Conservation (phyloP, 2,113 vertebrate genomes). For the Gallinago jamesoni region DNA sequence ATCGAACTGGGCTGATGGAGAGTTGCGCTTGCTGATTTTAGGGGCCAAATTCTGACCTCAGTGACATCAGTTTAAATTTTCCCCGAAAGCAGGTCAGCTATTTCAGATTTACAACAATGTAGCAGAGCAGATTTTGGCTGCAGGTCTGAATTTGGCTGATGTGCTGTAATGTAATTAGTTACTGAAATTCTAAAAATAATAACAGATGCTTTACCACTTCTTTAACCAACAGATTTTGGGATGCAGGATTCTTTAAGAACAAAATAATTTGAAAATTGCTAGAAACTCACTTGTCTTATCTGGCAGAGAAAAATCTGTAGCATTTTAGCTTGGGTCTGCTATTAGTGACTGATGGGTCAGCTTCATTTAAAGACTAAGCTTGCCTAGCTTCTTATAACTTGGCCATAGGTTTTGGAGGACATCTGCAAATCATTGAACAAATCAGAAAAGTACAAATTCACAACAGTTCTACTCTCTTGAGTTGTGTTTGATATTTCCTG, state of each 20-base stretch:
- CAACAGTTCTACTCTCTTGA: conserved; percentile 72
- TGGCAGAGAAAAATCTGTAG: neutral
- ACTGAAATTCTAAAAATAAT: neutral
- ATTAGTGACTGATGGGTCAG: neutral
- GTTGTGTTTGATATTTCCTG: conserved; percentile 80
- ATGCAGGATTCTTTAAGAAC: neutral
- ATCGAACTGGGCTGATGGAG: neutral
- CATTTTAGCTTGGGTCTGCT: neutral
- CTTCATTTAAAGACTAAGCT: conserved; percentile 8
- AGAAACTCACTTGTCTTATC: neutral
- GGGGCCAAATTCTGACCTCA: neutral
- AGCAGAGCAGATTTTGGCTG: neutral
- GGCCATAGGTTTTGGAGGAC: conserved; percentile 72
- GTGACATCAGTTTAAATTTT: neutral
- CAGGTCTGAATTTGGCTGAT: neutral
- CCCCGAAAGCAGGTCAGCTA: neutral
- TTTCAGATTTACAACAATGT: neutral
- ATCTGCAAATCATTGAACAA: conserved; percentile 82
- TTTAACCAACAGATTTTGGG: neutral
- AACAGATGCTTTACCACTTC: conserved; percentile 12
- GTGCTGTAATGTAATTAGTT: neutral
- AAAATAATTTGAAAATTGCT: conserved; percentile 46
- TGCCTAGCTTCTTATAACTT: conserved; percentile 57
- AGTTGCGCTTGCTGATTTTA: neutral
- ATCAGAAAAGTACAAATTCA: conserved; percentile 76